A percentile compares a stretch with the other conserved stretches of the same genome.
These are phyloP conservation scores for Buphagus erythrorhynchus DNA, from an alignment of 2,797 vertebrate species.

Conservation along the genomic window DNA sequence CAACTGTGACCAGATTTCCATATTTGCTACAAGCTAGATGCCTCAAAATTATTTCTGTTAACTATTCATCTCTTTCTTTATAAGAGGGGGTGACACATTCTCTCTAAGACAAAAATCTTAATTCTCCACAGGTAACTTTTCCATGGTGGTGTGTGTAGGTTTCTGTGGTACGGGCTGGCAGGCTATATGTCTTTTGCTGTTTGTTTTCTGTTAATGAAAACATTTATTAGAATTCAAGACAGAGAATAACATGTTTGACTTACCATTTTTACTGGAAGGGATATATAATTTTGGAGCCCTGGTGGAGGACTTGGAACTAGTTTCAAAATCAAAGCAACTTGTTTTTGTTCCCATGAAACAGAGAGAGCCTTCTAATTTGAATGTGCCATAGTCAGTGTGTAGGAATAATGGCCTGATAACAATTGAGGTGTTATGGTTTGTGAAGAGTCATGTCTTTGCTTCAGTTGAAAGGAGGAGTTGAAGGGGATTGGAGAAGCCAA, in stretches of 20 bases:
- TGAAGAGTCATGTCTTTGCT: background rate
- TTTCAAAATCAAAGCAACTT: background rate
- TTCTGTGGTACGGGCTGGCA: background rate
- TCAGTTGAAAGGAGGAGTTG: background rate
- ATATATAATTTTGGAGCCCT: background rate
- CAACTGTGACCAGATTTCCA: background rate
- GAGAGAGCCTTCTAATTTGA: background rate
- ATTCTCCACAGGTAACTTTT: background rate
- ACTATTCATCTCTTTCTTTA: fast-evolving
- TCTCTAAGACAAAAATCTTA: background rate
- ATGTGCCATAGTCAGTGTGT: background rate
- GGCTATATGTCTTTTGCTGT: background rate
- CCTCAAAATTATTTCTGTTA: background rate
- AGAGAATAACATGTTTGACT: background rate
- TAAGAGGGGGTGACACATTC: background rate
- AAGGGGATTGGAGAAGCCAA: background rate
- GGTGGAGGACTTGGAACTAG: background rate
- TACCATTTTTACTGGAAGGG: background rate
- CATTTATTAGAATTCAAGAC: background rate
- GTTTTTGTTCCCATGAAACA: background rate
- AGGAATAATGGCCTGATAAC: background rate
- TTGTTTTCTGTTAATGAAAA: background rate
- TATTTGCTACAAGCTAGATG: background rate
- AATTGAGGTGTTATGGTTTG: background rate
- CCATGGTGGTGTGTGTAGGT: background rate